Base-by-base conservation (phyloP, 2,888 invertebrate species). In the Heliconius ismenius region DNA sequence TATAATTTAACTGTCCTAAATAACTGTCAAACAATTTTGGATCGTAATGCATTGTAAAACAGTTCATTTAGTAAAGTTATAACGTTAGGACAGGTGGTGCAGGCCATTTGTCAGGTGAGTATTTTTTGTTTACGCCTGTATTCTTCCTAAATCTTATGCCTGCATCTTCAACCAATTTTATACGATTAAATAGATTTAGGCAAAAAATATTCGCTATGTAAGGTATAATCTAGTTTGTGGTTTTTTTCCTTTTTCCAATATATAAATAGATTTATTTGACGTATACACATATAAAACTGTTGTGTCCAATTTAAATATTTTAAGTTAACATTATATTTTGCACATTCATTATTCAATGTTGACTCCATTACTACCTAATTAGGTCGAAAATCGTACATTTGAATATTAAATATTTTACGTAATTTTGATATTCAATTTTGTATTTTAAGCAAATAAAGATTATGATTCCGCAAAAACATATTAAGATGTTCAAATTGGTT, bases 1-100 rank as follows among this genome's bases (percentile, higher is more conserved):
- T 78, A 65, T 76, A 76, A 54, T 54, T 70, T 36, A 72, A 65
- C 75, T 74, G 74, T 76, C 72, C 74, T 58, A 75, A 83, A 80
- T 64, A 72, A 81, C 76, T 63, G 72, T 69, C 68, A 74, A 18
- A 64, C 76, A 69, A 78, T 54, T 76, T 70, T 79, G 49, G 28
- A 11, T 65, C 78, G 60, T 79, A 62, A 73, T 36, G 60, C 58
- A n/a, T 68, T 79, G 76, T 24, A 62, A 73, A 76, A 77, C 73
- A 65, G 67, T 58, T 58, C 72, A 74, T 72, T 75, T 63, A 43
- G 15, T 72, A 69, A 63, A 73, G 69, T 54, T 60, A 69, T 36
- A 43, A 73, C 1, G 15, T 49, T 60, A 15, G 18, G 67, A 76
- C 78, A 78, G 79, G 79, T 79, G 79, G 78, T 58, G 43, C 28